phyloP scores from a whole-genome alignment of 2,797 vertebrate genomes.

The Neosalanx taihuensis region DNA sequence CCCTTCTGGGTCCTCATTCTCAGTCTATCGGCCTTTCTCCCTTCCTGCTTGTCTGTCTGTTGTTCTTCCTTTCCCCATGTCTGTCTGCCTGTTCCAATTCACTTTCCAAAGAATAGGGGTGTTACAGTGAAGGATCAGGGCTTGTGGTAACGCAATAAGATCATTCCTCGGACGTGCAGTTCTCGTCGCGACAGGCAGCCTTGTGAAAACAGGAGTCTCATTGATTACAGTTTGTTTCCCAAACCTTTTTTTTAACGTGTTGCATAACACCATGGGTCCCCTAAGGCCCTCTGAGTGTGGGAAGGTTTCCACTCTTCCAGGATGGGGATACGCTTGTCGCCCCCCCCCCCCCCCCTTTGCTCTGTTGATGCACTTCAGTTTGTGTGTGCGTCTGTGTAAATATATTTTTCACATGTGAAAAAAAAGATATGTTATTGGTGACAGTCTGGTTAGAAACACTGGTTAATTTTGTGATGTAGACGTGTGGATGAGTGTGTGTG shows the following conservation, averaged over 20 bases:
- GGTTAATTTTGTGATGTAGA: slow-evolving; percentile 19
- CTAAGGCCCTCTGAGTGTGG: slow-evolving; percentile 33
- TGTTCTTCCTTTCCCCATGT: background rate
- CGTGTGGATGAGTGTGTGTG: slow-evolving; percentile 21
- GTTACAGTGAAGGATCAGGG: background rate
- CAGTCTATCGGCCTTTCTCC: background rate
- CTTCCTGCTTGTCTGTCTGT: slow-evolving; percentile 7
- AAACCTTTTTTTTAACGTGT: background rate
- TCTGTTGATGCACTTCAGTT: slow-evolving; percentile 11
- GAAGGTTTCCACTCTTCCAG: slow-evolving; percentile 42
- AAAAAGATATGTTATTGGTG: background rate
- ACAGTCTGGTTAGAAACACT: slow-evolving; percentile 14
- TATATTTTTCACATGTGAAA: background rate
- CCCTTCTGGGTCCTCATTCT: background rate
- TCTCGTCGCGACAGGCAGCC: no score
- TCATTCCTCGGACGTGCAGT: slow-evolving; percentile 25
- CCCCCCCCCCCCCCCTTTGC: background rate
- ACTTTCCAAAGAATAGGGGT: background rate
- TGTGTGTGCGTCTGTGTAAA: slow-evolving; percentile 4
- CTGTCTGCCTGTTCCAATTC: background rate
- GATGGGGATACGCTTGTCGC: slow-evolving; percentile 39
- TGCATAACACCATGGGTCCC: slow-evolving; percentile 32
- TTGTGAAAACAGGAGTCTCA: no score
- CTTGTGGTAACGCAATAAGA: background rate
- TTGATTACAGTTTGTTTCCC: slow-evolving; percentile 42